Percentiles rank a stretch among this genome's conserved stretches.
These are phyloP conservation scores for Coleophora deauratella DNA, from an alignment of 2,888 invertebrate genomes.

Conservation along the genomic window DNA sequence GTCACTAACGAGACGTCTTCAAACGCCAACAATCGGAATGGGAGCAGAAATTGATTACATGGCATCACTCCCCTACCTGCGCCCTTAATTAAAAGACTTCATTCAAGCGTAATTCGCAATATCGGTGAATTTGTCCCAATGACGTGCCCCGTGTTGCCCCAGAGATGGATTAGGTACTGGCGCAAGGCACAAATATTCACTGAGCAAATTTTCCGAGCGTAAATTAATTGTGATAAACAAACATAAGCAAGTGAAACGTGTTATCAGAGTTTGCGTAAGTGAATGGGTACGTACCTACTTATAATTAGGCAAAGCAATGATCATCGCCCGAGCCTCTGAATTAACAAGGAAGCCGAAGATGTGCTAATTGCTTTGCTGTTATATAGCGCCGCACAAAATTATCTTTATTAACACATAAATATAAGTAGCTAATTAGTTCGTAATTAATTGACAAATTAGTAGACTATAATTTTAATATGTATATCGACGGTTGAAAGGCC, in stretches of 20 bases:
- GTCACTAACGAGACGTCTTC: constrained; percentile 32
- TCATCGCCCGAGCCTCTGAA: too few relatives aligned
- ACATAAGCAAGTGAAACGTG: background rate
- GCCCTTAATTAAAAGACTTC: constrained; percentile 67
- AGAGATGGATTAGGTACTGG: constrained; percentile 5
- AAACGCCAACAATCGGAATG: constrained; percentile 48
- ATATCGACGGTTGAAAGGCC: too few relatives aligned
- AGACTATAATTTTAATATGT: too few relatives aligned
- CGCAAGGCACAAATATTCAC: background rate
- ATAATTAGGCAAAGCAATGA: too few relatives aligned
- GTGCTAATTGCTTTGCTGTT: too few relatives aligned
- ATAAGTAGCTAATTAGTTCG: too few relatives aligned
- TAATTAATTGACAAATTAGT: too few relatives aligned
- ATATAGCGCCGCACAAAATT: too few relatives aligned
- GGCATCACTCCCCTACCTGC: constrained; percentile 23
- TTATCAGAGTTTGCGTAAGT: too few relatives aligned
- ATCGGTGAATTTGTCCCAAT: constrained; percentile 48
- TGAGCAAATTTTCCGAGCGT: constrained; percentile 2
- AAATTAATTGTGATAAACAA: constrained; percentile 1
- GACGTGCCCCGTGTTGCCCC: constrained; percentile 31
- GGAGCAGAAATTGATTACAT: constrained; percentile 57
- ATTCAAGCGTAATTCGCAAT: constrained; percentile 60
- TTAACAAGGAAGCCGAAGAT: too few relatives aligned
- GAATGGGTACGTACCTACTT: too few relatives aligned
- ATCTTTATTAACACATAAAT: too few relatives aligned